These are phyloP conservation scores for Pelecanus crispus DNA, from an alignment of 2,113 vertebrate genomes.

Conservation along the genomic window DNA sequence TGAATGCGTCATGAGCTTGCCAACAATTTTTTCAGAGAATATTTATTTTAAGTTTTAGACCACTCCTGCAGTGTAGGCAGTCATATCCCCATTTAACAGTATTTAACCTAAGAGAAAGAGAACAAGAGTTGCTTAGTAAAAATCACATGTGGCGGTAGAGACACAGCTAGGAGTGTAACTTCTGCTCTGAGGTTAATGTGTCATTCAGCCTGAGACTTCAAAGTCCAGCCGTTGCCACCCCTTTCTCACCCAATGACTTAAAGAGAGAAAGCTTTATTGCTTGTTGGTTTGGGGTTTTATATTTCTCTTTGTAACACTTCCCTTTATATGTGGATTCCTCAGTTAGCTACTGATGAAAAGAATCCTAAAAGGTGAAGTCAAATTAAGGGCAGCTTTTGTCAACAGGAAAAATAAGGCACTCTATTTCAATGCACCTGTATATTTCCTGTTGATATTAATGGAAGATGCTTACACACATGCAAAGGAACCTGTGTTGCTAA, in stretches of 20 bases:
- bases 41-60: background rate
- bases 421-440: background rate
- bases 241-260: background rate
- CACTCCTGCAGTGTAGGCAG: background rate
- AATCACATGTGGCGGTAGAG: background rate
- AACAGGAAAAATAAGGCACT: background rate
- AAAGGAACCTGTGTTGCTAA: background rate
- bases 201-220: background rate
- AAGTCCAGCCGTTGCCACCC: background rate
- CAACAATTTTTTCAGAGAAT: background rate
- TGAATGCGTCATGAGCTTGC: background rate
- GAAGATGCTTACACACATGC: background rate
- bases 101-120: background rate
- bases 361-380: background rate
- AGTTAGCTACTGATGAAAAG: background rate
- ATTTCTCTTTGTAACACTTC: background rate
- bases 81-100: background rate
- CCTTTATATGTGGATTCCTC: background rate
- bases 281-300: background rate
- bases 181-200: background rate
- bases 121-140: background rate
- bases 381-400: background rate
- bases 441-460: background rate
- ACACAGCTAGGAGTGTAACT: background rate
- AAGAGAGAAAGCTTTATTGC: background rate